Evolutionary conservation across 2,888 invertebrate species (phyloP).

Genomic region (Athalia circularis): DNA sequence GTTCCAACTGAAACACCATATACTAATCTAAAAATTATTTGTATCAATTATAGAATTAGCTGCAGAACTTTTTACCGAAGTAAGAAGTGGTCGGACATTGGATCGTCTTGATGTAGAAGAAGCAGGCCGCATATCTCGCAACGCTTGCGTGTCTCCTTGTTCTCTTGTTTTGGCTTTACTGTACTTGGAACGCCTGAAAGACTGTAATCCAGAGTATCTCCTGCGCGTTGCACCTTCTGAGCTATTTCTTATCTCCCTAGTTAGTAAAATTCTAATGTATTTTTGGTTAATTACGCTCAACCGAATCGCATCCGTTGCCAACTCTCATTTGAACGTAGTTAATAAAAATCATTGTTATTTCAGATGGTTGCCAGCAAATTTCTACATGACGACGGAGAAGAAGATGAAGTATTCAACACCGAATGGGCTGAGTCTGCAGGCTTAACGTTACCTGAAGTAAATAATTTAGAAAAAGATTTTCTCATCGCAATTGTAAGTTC

Average conservation of each 20-base stretch:
- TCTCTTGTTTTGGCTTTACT: constrained; percentile 94
- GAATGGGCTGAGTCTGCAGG: constrained; percentile 95
- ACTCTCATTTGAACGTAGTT: neutral
- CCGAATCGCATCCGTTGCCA: neutral
- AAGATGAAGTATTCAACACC: constrained; percentile 92
- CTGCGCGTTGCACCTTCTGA: constrained; percentile 90
- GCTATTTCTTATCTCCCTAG: constrained; percentile 95
- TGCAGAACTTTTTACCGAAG: constrained; percentile 88
- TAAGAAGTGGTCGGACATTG: constrained; percentile 84
- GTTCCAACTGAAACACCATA: neutral
- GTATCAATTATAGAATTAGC: constrained; percentile 82
- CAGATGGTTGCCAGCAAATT: constrained; percentile 98
- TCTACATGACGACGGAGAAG: constrained; percentile 93
- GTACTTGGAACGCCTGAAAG: constrained; percentile 92
- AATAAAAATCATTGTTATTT: constrained; percentile 47
- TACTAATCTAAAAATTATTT: neutral
- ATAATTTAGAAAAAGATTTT: constrained; percentile 91
- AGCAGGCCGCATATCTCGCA: constrained; percentile 85
- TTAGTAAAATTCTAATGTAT: constrained; percentile 73
- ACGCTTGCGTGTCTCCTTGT: constrained; percentile 93
- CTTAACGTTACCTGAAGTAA: constrained; percentile 83
- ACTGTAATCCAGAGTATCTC: constrained; percentile 88
- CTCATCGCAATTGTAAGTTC: constrained; percentile 89
- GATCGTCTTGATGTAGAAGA: constrained; percentile 86
- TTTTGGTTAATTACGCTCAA: neutral